Evolutionary conservation across 1,140 invertebrate genomes (phyloP), one percentile per base, ranked within the genome.

Genomic region (Drosophila burlai): DNA sequence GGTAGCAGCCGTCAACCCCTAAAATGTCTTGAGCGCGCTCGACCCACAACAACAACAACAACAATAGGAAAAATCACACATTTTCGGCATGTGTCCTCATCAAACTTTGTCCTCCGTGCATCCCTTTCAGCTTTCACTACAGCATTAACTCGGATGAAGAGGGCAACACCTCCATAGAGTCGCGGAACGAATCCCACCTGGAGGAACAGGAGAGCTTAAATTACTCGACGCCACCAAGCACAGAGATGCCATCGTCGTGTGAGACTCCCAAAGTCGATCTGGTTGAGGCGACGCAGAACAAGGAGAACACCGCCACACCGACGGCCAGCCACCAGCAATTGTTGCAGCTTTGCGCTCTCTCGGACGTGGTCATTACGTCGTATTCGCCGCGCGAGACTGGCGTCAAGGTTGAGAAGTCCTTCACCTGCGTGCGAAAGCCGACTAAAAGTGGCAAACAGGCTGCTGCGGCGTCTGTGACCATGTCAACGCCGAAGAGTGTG

Each of bases 111-210:
- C 9, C 36, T 72, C 6, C 55, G 11, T 46, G 26, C 16, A 29
- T 60, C 60, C 24, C 16, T 67, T 89, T 64, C 50, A 92, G 91
- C 52, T 92, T 92, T 80, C 76, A 69, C 26, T 92, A 92, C 50
- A 83, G 76, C 26, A 92, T 92, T 1, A 87, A 92, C 45, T 92
- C 86, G 2, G 91, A 92, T 55, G 91, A 92, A 52, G 91, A 92
- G 36, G 91, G 91, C 9, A 92, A 92, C 47, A 85, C 77, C 18
- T 92, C 91, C 1, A 71, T 87, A n/a, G 91, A 91, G 34, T 58
- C 75, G 9, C 68, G 77, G 1, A 66, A 66, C 40, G 54, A 55
- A n/a, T 46, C 67, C 36, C 40, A 55, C 18, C 26, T 42, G 40
- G 52, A 59, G 26, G 65, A 58, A 26, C 65, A 63, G 9, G n/a